Percentiles rank a stretch among this genome's conserved stretches.
These are phyloP conservation scores for Pemphigus obesinymphae DNA, from an alignment of 1,140 invertebrate species.

Conservation along the genomic window DNA sequence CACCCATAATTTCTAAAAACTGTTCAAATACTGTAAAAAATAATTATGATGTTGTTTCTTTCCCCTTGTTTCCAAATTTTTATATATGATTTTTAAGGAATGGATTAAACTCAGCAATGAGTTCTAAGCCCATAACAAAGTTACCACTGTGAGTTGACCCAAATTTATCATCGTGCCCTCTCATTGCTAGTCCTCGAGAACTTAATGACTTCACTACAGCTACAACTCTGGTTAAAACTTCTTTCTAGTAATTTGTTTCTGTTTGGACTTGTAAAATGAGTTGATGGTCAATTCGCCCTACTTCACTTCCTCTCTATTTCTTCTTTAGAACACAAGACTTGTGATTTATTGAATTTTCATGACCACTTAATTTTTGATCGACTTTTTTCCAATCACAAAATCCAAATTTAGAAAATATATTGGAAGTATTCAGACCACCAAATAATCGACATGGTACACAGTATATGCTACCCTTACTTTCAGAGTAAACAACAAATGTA, in stretches of 20 bases:
- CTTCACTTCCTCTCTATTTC: slow-evolving; percentile 33
- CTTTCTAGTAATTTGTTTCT: too few relatives aligned
- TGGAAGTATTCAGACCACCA: slow-evolving; percentile 24
- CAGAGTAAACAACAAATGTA: slow-evolving; percentile 47
- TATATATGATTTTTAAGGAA: too few relatives aligned
- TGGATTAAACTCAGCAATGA: too few relatives aligned
- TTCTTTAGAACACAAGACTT: slow-evolving; percentile 42
- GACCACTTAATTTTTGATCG: slow-evolving; percentile 45
- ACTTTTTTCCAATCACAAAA: not conserved
- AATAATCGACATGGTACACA: slow-evolving; percentile 47
- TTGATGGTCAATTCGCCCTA: slow-evolving; percentile 40
- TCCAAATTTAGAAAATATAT: slow-evolving; percentile 4
- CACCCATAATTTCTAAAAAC: slow-evolving; percentile 47
- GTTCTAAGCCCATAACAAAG: too few relatives aligned
- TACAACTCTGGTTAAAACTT: too few relatives aligned
- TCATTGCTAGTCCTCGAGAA: too few relatives aligned
- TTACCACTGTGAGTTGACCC: too few relatives aligned
- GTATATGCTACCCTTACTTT: slow-evolving; percentile 45
- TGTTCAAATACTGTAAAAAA: slow-evolving; percentile 50
- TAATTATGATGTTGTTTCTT: slow-evolving; percentile 48
- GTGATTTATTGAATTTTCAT: slow-evolving; percentile 47
- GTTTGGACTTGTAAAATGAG: slow-evolving; percentile 41
- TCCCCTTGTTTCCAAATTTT: slow-evolving; percentile 49
- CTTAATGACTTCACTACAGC: too few relatives aligned
- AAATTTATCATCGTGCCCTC: too few relatives aligned